Evolutionary conservation across 2,888 invertebrate species (phyloP).

Genomic region (Cistogaster globosa): DNA sequence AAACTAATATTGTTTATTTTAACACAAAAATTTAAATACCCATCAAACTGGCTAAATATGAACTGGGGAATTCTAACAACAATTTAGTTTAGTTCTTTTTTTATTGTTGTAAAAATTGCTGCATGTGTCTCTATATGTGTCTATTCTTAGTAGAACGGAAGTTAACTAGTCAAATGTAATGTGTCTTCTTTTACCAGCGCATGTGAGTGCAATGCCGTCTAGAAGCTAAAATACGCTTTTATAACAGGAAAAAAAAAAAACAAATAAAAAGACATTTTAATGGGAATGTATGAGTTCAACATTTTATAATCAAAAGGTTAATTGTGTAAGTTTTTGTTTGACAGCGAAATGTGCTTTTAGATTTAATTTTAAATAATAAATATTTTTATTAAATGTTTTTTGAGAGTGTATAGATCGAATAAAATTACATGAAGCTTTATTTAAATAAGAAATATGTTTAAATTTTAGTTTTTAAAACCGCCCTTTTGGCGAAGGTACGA

Average conservation of each 20-base stretch:
- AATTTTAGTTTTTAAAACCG: too few species aligned
- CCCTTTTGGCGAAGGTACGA: too few species aligned
- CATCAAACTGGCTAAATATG: constrained; percentile 26
- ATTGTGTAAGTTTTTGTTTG: constrained; percentile 41
- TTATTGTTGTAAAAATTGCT: neutral
- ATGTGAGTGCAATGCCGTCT: neutral
- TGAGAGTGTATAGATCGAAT: too few species aligned
- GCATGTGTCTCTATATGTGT: too few species aligned
- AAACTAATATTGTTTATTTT: too few species aligned
- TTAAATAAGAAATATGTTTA: too few species aligned
- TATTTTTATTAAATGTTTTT: too few species aligned
- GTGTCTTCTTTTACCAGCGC: neutral
- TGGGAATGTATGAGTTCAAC: neutral
- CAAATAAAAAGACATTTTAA: constrained; percentile 49
- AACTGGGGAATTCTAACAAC: constrained; percentile 57
- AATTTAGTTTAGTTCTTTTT: constrained; percentile 1
- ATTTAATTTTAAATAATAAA: too few species aligned
- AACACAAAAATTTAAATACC: neutral
- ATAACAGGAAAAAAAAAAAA: too few species aligned
- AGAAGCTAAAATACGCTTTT: too few species aligned
- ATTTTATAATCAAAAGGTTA: constrained; percentile 48
- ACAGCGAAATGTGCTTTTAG: too few species aligned
- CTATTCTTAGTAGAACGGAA: constrained; percentile 57
- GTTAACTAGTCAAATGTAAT: constrained; percentile 54
- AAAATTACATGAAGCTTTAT: too few species aligned